Conservation (phyloP, 1,140 invertebrate genomes). For the Portunus trituberculatus region DNA sequence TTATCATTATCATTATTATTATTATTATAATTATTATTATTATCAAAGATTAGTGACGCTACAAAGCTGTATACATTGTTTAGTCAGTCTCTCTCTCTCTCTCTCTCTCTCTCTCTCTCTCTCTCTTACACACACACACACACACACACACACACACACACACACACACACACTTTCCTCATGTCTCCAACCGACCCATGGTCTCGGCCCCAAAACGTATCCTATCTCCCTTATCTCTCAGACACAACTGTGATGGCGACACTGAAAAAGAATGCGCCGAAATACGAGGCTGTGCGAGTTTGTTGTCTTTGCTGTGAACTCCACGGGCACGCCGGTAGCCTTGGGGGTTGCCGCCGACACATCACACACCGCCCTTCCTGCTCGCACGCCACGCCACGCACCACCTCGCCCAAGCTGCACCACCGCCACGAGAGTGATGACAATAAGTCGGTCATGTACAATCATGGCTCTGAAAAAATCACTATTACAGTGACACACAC, state of each 20-base stretch:
- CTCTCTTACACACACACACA: no score
- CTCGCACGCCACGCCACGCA: neutral
- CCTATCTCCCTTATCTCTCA: neutral
- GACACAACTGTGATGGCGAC: neutral
- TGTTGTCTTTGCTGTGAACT: neutral
- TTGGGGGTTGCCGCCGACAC: neutral
- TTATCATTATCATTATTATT: no score
- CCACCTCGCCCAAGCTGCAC: neutral
- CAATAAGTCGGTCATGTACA: neutral
- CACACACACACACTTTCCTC: neutral
- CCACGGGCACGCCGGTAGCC: neutral
- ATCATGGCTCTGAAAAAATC: neutral
- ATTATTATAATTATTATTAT: no score
- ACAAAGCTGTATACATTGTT: no score
- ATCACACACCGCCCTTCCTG: neutral
- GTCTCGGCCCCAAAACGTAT: neutral
- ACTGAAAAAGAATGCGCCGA: conserved; percentile 10
- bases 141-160: no score
- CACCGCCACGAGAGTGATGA: no score
- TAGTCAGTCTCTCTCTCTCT: no score
- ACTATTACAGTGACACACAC: neutral
- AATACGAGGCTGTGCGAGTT: neutral
- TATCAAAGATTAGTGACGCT: no score
- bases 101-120: no score
- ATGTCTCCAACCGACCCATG: neutral